Evolutionary conservation across 2,113 vertebrate genomes (phyloP).

Genomic region (Acrocephalus arundinaceus): DNA sequence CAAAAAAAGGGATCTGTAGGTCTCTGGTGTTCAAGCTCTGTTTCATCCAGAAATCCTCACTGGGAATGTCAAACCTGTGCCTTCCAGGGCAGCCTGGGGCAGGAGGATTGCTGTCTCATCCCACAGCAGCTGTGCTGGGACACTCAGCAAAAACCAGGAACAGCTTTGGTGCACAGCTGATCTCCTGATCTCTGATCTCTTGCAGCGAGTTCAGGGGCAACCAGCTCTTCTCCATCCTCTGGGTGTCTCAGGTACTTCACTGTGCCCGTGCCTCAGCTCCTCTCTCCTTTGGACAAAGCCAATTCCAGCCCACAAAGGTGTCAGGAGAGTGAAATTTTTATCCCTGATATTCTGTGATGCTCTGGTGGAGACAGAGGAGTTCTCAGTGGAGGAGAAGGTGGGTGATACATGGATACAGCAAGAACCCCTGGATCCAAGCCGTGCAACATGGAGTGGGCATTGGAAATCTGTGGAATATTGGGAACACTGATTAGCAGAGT

Average conservation of each 20-base stretch:
- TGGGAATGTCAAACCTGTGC: background rate
- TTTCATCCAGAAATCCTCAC: background rate
- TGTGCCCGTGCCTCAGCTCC: background rate
- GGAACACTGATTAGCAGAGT: background rate
- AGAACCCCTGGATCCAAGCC: background rate
- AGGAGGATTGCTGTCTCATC: background rate
- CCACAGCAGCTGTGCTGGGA: background rate
- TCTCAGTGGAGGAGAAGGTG: background rate
- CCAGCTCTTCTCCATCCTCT: background rate
- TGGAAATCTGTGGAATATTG: background rate
- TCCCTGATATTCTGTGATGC: background rate
- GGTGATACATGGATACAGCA: rapidly evolving
- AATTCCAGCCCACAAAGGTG: background rate
- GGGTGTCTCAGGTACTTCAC: background rate
- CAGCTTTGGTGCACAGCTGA: too few relatives aligned
- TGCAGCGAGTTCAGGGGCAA: background rate
- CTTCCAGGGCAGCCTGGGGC: background rate
- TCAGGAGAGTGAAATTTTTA: background rate
- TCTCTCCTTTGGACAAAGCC: background rate
- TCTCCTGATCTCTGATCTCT: background rate
- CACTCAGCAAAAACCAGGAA: background rate
- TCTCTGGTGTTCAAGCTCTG: background rate
- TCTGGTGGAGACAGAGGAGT: background rate
- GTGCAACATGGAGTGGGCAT: background rate
- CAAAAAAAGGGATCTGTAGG: background rate